These are phyloP conservation scores for Conistra vaccinii DNA, from an alignment of 2,888 invertebrate species.

Conservation along the genomic window DNA sequence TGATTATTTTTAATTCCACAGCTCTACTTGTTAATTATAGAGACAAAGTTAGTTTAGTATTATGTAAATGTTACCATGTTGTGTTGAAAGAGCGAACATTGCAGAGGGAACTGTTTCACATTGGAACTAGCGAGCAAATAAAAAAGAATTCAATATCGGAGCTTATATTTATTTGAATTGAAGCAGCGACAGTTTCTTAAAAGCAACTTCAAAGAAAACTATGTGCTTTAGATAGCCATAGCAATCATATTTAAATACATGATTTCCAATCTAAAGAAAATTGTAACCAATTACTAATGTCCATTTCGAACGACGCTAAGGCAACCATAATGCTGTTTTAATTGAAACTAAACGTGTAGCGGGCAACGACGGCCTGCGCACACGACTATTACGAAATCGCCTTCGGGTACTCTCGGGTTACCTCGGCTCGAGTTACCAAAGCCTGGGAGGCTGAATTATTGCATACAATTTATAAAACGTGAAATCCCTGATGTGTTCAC, in stretches of 20 bases:
- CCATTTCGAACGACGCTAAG: conserved; percentile 30
- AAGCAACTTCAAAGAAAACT: background rate
- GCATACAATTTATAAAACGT: conserved; percentile 62
- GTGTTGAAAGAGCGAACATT: no score
- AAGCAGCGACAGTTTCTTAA: background rate
- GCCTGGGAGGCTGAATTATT: conserved; percentile 60
- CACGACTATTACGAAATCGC: conserved; percentile 58
- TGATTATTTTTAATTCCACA: conserved; percentile 1
- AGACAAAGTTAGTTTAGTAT: no score
- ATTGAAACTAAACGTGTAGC: conserved; percentile 60
- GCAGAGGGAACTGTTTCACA: no score
- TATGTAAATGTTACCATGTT: no score
- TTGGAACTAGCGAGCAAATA: no score
- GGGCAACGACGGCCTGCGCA: conserved; percentile 33
- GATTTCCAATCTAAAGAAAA: conserved; percentile 46
- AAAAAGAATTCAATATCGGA: no score
- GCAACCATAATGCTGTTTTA: conserved; percentile 55
- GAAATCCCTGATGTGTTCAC: conserved; percentile 59
- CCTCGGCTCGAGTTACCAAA: conserved; percentile 58
- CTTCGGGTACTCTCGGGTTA: conserved; percentile 59
- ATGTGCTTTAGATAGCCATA: background rate
- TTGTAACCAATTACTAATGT: conserved; percentile 46
- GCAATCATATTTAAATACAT: conserved; percentile 21
- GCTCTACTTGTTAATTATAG: background rate
- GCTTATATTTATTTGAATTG: no score